Percentiles rank a stretch among this genome's conserved stretches.
Evolutionary conservation across 37 sponge, comb jelly and placozoan genomes (phyloP).

Genomic region (Ephydatia muelleri): DNA sequence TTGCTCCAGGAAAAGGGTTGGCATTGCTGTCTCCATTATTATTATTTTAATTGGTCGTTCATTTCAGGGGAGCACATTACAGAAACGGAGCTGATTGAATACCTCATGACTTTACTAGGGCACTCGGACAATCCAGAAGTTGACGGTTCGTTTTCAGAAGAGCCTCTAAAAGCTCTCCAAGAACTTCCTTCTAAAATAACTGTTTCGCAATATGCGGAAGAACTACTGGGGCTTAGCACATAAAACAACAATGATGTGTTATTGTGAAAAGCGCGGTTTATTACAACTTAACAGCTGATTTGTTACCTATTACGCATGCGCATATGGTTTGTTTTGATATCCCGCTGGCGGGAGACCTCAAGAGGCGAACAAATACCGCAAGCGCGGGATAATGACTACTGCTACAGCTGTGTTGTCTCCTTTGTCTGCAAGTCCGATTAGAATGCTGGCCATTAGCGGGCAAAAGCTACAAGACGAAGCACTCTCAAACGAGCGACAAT

Average conservation of each 20-base stretch:
- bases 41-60: background rate
- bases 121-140: slow-evolving; percentile 62
- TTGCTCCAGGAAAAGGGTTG: slow-evolving; percentile 81
- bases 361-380: background rate
- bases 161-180: slow-evolving; percentile 40
- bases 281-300: background rate
- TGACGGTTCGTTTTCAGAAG: slow-evolving; percentile 32
- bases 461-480: no score
- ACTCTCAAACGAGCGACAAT: no score
- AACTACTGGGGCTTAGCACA: slow-evolving; percentile 68
- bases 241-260: background rate
- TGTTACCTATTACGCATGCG: background rate
- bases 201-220: slow-evolving; percentile 69
- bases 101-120: slow-evolving; percentile 85
- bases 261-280: background rate
- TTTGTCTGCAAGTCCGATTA: no score
- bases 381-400: no score
- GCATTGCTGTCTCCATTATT: slow-evolving; percentile 12
- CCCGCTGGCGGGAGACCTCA: background rate
- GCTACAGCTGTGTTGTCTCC: no score
- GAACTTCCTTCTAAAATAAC: slow-evolving; percentile 68
- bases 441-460: no score
- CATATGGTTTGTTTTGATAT: background rate
- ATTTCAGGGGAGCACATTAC: slow-evolving; percentile 90
- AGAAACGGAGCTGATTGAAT: slow-evolving; percentile 89